Conservation (phyloP, 2,888 invertebrate species). For the Idaea biselata region DNA sequence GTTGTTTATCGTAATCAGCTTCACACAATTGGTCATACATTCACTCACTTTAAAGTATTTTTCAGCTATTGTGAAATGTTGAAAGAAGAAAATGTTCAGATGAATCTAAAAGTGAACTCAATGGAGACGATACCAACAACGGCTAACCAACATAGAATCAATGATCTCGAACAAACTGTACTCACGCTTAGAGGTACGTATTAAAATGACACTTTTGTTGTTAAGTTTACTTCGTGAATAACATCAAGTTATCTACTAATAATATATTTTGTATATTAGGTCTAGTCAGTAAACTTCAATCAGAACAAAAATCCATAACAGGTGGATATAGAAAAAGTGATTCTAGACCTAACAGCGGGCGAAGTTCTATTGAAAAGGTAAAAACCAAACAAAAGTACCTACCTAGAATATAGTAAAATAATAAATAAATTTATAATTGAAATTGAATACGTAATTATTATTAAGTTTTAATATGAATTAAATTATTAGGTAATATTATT, state of each 20-base stretch:
- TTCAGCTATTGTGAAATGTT: slow-evolving; percentile 81
- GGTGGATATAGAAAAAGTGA: slow-evolving; percentile 46
- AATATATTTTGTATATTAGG: slow-evolving; percentile 41
- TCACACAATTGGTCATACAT: too few species aligned
- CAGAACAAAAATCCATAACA: slow-evolving; percentile 57
- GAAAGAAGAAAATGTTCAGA: slow-evolving; percentile 81
- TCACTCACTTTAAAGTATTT: not conserved
- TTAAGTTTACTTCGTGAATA: not conserved
- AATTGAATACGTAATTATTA: not conserved
- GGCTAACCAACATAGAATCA: slow-evolving; percentile 57
- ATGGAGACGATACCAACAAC: slow-evolving; percentile 50
- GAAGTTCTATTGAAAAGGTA: slow-evolving; percentile 62
- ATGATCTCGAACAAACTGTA: slow-evolving; percentile 75
- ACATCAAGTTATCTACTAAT: not conserved
- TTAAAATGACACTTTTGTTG: not conserved
- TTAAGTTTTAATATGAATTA: too few species aligned
- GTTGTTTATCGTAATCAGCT: too few species aligned
- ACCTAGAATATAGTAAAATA: not conserved
- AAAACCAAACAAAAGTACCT: not conserved
- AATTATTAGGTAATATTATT: too few species aligned
- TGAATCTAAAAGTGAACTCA: slow-evolving; percentile 57
- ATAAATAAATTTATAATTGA: too few species aligned
- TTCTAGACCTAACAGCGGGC: slow-evolving; percentile 60
- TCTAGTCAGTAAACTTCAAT: slow-evolving; percentile 66
- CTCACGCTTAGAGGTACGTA: slow-evolving; percentile 67